These are phyloP conservation scores for Drosophila biarmipes DNA, from an alignment of 1,140 invertebrate species.

Conservation along the genomic window DNA sequence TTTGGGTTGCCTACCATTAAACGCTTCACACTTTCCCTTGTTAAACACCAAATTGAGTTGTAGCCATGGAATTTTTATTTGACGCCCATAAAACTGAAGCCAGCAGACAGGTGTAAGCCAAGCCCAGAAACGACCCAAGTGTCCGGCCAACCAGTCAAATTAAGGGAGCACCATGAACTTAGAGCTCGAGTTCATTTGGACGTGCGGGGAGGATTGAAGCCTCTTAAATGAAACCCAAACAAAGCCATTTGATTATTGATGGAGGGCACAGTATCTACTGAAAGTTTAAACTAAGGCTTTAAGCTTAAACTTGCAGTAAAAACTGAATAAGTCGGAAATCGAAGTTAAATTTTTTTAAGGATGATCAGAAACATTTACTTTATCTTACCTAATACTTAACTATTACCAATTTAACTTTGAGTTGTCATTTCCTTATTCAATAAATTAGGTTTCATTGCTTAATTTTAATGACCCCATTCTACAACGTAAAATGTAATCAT, in stretches of 20 bases:
- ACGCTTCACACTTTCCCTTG: conserved; percentile 44
- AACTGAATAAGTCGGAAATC: too few species aligned
- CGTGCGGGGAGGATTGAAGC: conserved; percentile 18
- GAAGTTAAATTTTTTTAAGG: too few species aligned
- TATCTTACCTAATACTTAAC: too few species aligned
- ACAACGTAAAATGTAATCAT: background rate
- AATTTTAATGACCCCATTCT: background rate
- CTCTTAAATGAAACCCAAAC: background rate
- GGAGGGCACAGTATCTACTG: conserved; percentile 19
- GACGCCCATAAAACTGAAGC: conserved; percentile 42
- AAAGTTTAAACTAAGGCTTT: too few species aligned
- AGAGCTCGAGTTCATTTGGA: conserved; percentile 15
- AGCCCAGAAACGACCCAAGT: conserved; percentile 18
- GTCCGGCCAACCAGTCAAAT: conserved; percentile 42
- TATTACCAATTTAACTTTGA: too few species aligned
- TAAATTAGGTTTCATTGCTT: background rate
- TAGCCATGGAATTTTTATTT: conserved; percentile 58
- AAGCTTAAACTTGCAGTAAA: too few species aligned
- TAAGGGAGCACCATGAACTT: conserved; percentile 48
- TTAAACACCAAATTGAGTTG: conserved; percentile 60
- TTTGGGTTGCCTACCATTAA: conserved; percentile 36
- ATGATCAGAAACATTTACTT: too few species aligned
- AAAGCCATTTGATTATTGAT: background rate
- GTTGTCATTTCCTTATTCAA: too few species aligned
- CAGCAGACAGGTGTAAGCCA: conserved; percentile 47